Evolutionary conservation across 2,888 invertebrate species (phyloP).

Genomic region (Psylliodes chrysocephalus): DNA sequence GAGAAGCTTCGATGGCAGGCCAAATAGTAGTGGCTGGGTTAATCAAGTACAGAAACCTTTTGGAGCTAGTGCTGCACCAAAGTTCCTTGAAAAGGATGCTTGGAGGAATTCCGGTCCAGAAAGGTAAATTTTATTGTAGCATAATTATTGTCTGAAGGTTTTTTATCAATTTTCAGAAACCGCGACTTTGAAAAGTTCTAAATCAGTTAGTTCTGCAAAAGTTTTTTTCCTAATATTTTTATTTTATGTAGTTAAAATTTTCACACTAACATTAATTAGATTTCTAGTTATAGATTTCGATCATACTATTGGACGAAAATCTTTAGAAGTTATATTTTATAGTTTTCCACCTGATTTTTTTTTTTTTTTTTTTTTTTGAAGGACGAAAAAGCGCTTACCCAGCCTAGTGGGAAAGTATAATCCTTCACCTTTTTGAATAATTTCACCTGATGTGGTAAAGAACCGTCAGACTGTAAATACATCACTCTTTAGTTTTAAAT

Average conservation of each 20-base stretch:
- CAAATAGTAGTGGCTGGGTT: slow-evolving; percentile 43
- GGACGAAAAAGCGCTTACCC: slow-evolving; percentile 30
- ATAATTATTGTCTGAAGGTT: slow-evolving; percentile 31
- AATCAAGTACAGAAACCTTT: slow-evolving; percentile 42
- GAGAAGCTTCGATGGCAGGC: slow-evolving; percentile 50
- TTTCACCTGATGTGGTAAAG: slow-evolving; percentile 32
- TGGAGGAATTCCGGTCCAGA: slow-evolving; percentile 46
- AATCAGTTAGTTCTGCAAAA: too few species aligned
- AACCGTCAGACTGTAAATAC: slow-evolving; percentile 34
- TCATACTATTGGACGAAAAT: not conserved
- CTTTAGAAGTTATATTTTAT: not conserved
- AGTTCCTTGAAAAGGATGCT: slow-evolving; percentile 47
- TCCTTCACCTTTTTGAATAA: slow-evolving; percentile 31
- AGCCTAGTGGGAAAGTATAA: slow-evolving; percentile 33
- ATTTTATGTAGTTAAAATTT: too few species aligned
- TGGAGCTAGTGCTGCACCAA: slow-evolving; percentile 37
- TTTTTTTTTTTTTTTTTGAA: slow-evolving; percentile 35
- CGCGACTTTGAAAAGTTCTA: too few species aligned
- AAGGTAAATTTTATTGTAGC: not conserved
- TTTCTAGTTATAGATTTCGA: too few species aligned
- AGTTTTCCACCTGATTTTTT: not conserved
- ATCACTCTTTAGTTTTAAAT: slow-evolving; percentile 29
- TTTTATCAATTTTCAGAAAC: not conserved
- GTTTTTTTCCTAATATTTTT: too few species aligned
- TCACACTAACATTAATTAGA: too few species aligned